Evolutionary conservation across 2,797 vertebrate genomes (phyloP).

Genomic region (Todus mexicanus): DNA sequence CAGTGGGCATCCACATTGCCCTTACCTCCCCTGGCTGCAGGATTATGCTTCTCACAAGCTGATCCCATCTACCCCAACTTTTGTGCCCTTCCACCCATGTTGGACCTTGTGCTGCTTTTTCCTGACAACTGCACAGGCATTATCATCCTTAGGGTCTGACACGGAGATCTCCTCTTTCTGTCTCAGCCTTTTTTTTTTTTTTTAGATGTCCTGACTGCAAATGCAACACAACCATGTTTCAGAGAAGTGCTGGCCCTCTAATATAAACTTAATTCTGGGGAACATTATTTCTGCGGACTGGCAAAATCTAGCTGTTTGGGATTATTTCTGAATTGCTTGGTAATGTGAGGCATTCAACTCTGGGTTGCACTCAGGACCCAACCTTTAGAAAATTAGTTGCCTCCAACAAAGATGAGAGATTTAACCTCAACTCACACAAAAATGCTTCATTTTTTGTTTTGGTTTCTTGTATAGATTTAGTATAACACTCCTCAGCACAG

Average conservation of each 20-base stretch:
- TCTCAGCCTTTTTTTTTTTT: not conserved
- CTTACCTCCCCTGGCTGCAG: not conserved
- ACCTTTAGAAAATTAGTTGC: not conserved
- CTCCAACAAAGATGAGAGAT: not conserved
- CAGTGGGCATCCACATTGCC: accelerated
- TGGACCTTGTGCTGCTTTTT: not conserved
- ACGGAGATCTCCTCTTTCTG: not conserved
- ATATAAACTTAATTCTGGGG: not conserved
- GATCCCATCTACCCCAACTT: not conserved
- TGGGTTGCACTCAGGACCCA: not conserved
- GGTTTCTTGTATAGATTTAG: not conserved
- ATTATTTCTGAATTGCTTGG: not conserved
- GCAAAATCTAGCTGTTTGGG: not conserved
- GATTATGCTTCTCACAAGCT: not conserved
- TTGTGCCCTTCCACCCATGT: not conserved
- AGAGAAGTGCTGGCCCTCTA: not conserved
- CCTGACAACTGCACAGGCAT: not conserved
- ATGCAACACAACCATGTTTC: not conserved
- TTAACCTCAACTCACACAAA: not conserved
- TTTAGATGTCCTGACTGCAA: not conserved
- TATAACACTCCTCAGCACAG: not conserved
- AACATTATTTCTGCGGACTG: not conserved
- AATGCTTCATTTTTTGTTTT: not conserved
- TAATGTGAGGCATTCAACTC: not conserved
- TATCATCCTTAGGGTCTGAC: not conserved